Evolutionary conservation across 2,888 invertebrate genomes (phyloP).

Genomic region (Cataglyphis rosenhaueri): DNA sequence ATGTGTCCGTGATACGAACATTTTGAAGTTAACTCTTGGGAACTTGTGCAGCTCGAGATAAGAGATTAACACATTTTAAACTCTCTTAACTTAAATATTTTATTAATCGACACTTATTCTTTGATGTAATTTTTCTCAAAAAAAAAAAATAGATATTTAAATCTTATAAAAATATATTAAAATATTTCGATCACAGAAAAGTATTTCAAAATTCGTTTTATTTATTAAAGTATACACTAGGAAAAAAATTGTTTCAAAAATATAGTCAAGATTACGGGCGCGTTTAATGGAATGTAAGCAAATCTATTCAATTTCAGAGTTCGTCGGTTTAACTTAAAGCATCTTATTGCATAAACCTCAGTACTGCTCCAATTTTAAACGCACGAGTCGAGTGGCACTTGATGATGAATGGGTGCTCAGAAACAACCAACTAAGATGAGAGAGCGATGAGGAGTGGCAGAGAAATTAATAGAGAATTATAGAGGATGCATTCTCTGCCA

Average conservation of each 20-base stretch:
- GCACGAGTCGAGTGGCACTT: conserved; percentile 44
- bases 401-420: conserved; percentile 58
- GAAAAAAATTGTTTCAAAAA: not conserved
- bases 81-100: not conserved
- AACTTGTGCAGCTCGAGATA: not conserved
- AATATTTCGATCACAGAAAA: not conserved
- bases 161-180: not conserved
- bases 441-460: conserved; percentile 55
- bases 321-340: conserved; percentile 44
- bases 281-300: conserved; percentile 50
- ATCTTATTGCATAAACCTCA: conserved; percentile 37
- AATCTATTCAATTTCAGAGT: conserved; percentile 58
- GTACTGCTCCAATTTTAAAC: conserved; percentile 13
- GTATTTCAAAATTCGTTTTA: not conserved
- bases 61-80: not conserved
- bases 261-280: not conserved
- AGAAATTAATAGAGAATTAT: conserved; percentile 77
- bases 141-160: not conserved
- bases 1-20: conserved; percentile 5
- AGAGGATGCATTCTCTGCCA: conserved; percentile 55
- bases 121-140: not conserved
- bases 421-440: conserved; percentile 54
- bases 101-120: not conserved
- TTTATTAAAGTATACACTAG: not conserved
- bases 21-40: not conserved